A percentile compares a stretch with the other conserved stretches of the same genome.
Evolutionary conservation across 1,140 invertebrate genomes (phyloP).

Genomic region (Leptoteleia sp.): DNA sequence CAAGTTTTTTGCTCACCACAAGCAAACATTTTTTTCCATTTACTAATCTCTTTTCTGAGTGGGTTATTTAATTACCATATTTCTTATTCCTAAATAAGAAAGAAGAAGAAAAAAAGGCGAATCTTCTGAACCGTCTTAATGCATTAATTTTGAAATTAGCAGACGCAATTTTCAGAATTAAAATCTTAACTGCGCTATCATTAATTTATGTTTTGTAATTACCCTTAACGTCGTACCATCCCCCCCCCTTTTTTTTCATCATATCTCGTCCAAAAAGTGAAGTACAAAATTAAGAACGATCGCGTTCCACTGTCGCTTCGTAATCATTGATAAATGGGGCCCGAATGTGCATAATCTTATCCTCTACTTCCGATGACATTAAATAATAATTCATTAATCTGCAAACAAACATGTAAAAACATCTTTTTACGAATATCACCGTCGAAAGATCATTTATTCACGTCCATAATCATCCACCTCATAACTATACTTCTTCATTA

Average conservation of each 20-base stretch:
- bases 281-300: conserved; percentile 5
- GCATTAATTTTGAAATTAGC: too few species aligned
- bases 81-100: too few species aligned
- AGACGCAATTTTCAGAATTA: too few species aligned
- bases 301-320: background rate
- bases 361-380: conserved; percentile 29
- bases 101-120: too few species aligned
- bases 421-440: conserved; percentile 22
- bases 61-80: too few species aligned
- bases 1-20: too few species aligned
- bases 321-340: conserved; percentile 27
- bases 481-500: conserved; percentile 44
- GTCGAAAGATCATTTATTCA: conserved; percentile 30
- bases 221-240: too few species aligned
- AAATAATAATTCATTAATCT: conserved; percentile 41
- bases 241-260: background rate
- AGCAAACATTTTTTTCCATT: too few species aligned
- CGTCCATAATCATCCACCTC: conserved; percentile 29
- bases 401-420: conserved; percentile 22
- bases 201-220: conserved; percentile 13
- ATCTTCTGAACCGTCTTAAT: too few species aligned
- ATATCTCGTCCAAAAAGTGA: conserved; percentile 1
- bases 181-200: too few species aligned
- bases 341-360: conserved; percentile 20
- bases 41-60: too few species aligned